Evolutionary conservation across 1,140 invertebrate species (phyloP).

Genomic region (Drosophila kanapiae): DNA sequence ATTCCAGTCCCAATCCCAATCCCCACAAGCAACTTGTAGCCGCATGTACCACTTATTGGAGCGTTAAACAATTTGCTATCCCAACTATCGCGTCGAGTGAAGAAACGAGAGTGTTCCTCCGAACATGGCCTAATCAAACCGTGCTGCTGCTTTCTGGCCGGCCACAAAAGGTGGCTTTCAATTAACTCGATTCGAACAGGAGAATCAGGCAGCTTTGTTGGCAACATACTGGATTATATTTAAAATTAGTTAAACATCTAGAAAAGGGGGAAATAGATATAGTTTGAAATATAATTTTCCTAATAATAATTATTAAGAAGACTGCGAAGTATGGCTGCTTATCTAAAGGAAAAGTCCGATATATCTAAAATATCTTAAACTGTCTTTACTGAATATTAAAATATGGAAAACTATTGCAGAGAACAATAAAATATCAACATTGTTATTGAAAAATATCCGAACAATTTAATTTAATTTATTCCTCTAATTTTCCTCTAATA

Average conservation of each 20-base stretch:
- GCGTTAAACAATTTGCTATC: conserved; percentile 58
- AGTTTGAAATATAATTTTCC: neutral
- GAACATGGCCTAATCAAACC: conserved; percentile 46
- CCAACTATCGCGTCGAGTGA: conserved; percentile 23
- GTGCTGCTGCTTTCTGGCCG: neutral
- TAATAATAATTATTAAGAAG: neutral
- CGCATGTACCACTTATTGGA: conserved; percentile 53
- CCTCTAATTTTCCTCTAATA: too few relatives aligned
- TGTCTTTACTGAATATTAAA: too few relatives aligned
- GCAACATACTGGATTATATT: neutral
- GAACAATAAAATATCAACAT: too few relatives aligned
- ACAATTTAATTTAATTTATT: too few relatives aligned
- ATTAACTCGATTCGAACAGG: conserved; percentile 16
- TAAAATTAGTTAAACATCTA: neutral
- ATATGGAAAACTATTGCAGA: too few relatives aligned
- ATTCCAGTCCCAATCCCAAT: conserved; percentile 18
- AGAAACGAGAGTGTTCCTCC: conserved; percentile 21
- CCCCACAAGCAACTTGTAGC: conserved; percentile 58
- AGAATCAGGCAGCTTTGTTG: neutral
- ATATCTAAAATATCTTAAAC: too few relatives aligned
- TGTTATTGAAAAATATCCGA: too few relatives aligned
- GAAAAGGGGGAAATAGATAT: neutral
- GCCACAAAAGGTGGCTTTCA: conserved; percentile 31
- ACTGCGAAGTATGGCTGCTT: too few relatives aligned
- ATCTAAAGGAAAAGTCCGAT: too few relatives aligned